Evolutionary conservation across 1,140 invertebrate species (phyloP), one percentile per base, ranked within the genome.

Genomic region (Diachasmimorpha longicaudata): DNA sequence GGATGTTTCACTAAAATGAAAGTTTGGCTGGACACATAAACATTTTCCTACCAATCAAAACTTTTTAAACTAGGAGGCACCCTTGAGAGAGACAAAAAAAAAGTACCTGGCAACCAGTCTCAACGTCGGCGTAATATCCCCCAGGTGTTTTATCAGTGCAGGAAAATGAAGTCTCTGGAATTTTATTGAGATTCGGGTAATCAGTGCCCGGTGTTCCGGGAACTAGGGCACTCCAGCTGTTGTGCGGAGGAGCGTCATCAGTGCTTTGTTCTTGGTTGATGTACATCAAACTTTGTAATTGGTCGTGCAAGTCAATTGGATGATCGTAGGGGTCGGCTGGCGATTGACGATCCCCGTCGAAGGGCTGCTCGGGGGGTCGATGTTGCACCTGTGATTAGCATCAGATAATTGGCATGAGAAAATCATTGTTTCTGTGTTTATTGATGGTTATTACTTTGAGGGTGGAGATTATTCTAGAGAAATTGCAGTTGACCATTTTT

Each of bases 61-160:
- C n/a, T n/a, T n/a, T n/a, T n/a, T n/a, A n/a, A n/a, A n/a, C n/a
- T n/a, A n/a, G n/a, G n/a, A n/a, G n/a, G n/a, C n/a, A n/a, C n/a
- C n/a, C n/a, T 31, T 31, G 31, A 6, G 31, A 6, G 31, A 31
- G 31, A 31, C 31, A 6, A 46, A 63, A 48, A 36, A 96, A 95
- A 84, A 96, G 96, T 9, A 95, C 94, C 91, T 96, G 95, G 82
- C 95, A 97, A 82, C 93, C 92, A 2, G 95, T 90, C 86, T 96
- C 94, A 13, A 95, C 92, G 83, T 96, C 95, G 10, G 94, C 93
- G 80, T 96, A 97, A 81, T 96, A 97, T 42, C 96, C 96, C 4
- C 94, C 94, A 63, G 91, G 93, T 83, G 92, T 89, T 86, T 96
- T 94, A 68, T 93, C 87, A 23, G 93, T 91, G 82, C 95, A 97